Evolutionary conservation across 2,113 vertebrate genomes (phyloP), one percentile per base, ranked within the genome.

Genomic region (Myotis brandtii): DNA sequence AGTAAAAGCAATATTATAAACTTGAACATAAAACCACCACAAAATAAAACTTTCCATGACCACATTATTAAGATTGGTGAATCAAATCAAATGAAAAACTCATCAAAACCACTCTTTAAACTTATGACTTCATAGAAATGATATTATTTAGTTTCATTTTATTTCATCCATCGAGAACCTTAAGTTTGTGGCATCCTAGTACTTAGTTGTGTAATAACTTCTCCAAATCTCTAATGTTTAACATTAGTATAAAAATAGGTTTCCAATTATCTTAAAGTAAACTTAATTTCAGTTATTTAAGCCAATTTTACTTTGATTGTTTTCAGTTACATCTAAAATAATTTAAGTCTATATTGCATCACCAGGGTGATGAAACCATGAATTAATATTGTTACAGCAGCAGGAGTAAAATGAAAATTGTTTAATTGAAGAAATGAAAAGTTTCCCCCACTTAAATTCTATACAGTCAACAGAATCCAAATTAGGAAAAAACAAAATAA

Each of bases 111-210:
- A 76, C 17, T 85, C 23, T 56, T 11, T 81, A 70, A 91, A 89
- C 11, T 76, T 89, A 43, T 0, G 1, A 83, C 23, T 85, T 91
- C 6, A 77, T 2, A 46, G 52, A 23, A 94, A 70, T 75, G 64
- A 21, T 30, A 87, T 30, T 52, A 92, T 13, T 95, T 50, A 59
- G 62, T 93, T 90, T 95, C 18, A 84, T 76, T 94, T 95, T 95
- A 80, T 34, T 94, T 66, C 25, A 86, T 59, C 20, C 9, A 62
- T 37, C 30, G 2, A 21, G 30, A 95, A 66, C 25, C 20, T 81
- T 64, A 72, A 50, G 43, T 94, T 56, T 95, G 80, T 93, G 46
- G 70, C 30, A 85, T 27, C 83, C 20, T 77, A 10, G 70, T 92
- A 93, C 64, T 95, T 89, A 64, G n/a, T 46, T 59, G 25, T 80